Conservation (phyloP, 1,140 invertebrate genomes). For the Meloidogyne exigua region DNA sequence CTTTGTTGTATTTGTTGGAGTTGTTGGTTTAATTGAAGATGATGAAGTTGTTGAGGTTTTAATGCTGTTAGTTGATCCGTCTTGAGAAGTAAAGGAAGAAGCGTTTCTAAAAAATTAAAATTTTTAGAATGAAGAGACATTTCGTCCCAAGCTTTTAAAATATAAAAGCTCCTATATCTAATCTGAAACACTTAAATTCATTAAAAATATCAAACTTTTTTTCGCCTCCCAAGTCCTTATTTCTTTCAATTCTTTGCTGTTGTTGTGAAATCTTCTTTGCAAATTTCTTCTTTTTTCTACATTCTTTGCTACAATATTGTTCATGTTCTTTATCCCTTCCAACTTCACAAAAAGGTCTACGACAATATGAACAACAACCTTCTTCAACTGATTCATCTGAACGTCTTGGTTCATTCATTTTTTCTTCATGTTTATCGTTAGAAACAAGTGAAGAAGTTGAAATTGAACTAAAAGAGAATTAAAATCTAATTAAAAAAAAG, state of each 20-base stretch:
- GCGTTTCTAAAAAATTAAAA: too few species aligned
- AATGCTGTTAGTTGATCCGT: background rate
- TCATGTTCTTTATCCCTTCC: conserved; percentile 23
- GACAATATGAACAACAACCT: conserved; percentile 21
- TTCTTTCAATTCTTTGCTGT: too few species aligned
- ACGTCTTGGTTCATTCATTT: background rate
- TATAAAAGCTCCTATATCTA: too few species aligned
- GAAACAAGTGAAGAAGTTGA: background rate
- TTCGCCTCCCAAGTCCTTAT: too few species aligned
- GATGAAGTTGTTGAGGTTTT: background rate
- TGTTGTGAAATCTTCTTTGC: background rate
- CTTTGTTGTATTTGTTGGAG: background rate
- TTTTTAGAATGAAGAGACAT: too few species aligned
- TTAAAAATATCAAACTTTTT: too few species aligned
- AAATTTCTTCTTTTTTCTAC: conserved; percentile 6
- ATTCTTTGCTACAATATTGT: conserved; percentile 28
- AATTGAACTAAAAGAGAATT: background rate
- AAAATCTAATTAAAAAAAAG: too few species aligned
- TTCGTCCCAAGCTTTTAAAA: too few species aligned
- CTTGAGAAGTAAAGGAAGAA: too few species aligned
- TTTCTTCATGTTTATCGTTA: background rate
- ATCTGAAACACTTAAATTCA: too few species aligned
- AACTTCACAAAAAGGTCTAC: conserved; percentile 13
- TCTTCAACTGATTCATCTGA: conserved; percentile 16
- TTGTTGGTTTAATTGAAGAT: background rate